Conservation (phyloP, 2,113 vertebrate species). For the Archocentrus centrarchus region DNA sequence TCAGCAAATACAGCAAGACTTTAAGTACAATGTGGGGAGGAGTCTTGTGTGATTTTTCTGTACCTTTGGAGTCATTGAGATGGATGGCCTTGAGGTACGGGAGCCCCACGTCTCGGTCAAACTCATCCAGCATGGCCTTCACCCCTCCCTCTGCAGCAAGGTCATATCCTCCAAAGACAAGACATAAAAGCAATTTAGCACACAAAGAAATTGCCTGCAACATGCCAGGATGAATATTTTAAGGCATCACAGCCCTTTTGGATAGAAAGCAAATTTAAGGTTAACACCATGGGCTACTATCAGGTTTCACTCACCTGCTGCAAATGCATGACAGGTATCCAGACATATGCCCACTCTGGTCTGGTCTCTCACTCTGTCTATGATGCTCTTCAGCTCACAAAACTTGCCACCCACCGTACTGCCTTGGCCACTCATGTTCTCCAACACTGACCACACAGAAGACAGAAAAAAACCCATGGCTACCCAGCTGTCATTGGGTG, state of each 20-base stretch:
- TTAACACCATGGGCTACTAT: neutral
- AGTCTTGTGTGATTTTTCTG: neutral
- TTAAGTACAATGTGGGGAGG: too few species aligned
- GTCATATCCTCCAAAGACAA: constrained; percentile 75
- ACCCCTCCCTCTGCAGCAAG: constrained; percentile 78
- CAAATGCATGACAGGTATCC: constrained; percentile 85
- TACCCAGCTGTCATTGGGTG: neutral
- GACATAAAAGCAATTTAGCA: constrained; percentile 8
- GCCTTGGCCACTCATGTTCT: constrained; percentile 86
- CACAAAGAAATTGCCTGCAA: neutral
- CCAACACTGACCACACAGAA: constrained; percentile 73
- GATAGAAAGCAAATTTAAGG: neutral
- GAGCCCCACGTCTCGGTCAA: constrained; percentile 80
- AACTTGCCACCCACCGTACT: constrained; percentile 81
- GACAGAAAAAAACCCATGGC: neutral
- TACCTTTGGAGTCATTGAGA: constrained; percentile 86
- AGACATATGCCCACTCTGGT: constrained; percentile 82
- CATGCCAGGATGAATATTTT: neutral
- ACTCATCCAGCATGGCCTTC: constrained; percentile 78
- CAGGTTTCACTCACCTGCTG: constrained; percentile 74
- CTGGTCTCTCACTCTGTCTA: constrained; percentile 81
- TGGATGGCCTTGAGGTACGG: constrained; percentile 81
- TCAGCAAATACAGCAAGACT: neutral
- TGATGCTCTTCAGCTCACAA: constrained; percentile 80
- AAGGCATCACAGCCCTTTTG: neutral